Base-by-base conservation (phyloP, 1,140 invertebrate species). In the Doryteuthis pealeii region DNA sequence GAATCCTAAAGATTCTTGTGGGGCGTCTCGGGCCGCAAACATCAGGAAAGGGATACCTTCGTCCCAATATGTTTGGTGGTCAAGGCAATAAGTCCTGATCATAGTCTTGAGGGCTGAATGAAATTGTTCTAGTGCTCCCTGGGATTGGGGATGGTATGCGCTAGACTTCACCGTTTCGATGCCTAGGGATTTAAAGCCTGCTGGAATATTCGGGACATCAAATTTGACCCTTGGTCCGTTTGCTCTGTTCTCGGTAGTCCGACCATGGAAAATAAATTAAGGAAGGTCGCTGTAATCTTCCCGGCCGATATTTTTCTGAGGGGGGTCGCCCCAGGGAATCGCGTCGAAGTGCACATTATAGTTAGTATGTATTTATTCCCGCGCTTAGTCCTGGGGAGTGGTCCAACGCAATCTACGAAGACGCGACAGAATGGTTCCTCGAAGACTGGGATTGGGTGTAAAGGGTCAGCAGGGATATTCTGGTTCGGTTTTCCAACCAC, bases 381-480 rank as follows among this genome's bases (percentile, higher is more conserved):
- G 3, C 74, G 18, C 74, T 40, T 40, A 5, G 35, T 40, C 10
- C 10, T 5, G 10, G 35, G 35, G 10, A 40, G 10, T 40, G 35
- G 35, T 40, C 35, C 35, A 3, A 40, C 35, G 35, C 35, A 40
- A 10, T 40, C 35, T 10, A 40, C 35, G 10, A 40, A 5, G 3
- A 40, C 35, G 3, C 3, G 10, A 40, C 35, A 5, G 35, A 40
- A 40, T 40, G 76, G 69, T 79, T 81, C 35, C 35, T 40, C 35
- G 3, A 40, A 3, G 3, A 12, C 35, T 12, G 28, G 75, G 67
- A 68, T 81, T 79, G 8, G 80, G 77, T 28, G 77, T 43, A 70
- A 78, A 77, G 45, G 78, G 76, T 15, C 75, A 77, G 72, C 10
- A n/a, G 35, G 35, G 10, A 40, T 40, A 40, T 40, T 40, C 10